Evolutionary conservation across 2,113 vertebrate genomes (phyloP).

Genomic region (Phalacrocorax aristotelis): DNA sequence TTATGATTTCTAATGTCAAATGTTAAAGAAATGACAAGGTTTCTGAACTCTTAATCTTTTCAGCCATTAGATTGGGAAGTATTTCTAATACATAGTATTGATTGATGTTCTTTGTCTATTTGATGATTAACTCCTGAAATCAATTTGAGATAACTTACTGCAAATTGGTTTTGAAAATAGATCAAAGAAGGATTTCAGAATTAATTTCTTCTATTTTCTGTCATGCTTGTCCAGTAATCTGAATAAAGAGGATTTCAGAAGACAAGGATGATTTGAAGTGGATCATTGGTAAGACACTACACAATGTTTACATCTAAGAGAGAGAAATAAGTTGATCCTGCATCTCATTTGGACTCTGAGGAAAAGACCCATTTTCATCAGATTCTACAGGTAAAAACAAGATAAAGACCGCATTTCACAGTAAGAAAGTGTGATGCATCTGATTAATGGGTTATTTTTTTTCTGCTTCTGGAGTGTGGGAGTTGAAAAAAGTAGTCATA

Average conservation of each 20-base stretch:
- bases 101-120: background rate
- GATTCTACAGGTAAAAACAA: background rate
- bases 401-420: background rate
- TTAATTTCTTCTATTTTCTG: conserved; percentile 1
- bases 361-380: background rate
- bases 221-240: background rate
- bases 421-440: background rate
- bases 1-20: background rate
- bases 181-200: conserved; percentile 40
- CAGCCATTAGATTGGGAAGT: background rate
- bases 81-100: background rate
- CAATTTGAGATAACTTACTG: conserved; percentile 1
- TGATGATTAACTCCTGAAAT: conserved; percentile 39
- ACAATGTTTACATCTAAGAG: background rate
- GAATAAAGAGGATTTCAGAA: conserved; percentile 36
- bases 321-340: background rate
- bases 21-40: background rate
- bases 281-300: background rate
- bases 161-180: conserved; percentile 37
- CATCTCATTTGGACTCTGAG: background rate
- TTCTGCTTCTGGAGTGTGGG: background rate
- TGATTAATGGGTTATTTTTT: background rate
- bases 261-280: background rate
- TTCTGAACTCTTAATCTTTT: background rate
- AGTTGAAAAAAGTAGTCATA: background rate